Conservation (phyloP, 2,888 invertebrate genomes). For the Drosophila anceps region DNA sequence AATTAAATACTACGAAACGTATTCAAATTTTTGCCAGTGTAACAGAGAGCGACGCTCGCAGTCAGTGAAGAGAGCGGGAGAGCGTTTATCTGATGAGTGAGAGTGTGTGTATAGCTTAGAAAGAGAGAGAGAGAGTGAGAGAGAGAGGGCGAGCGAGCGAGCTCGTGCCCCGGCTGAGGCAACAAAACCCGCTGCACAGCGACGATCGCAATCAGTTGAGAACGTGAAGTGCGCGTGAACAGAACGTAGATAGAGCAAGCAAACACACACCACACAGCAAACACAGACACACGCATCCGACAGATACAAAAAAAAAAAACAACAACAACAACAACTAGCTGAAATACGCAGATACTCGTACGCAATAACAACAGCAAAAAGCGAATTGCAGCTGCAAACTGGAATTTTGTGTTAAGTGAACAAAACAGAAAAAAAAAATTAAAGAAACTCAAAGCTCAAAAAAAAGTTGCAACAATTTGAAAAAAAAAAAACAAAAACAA, state of each 20-base stretch:
- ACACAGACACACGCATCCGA: constrained; percentile 9
- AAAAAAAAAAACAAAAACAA: constrained; percentile 23
- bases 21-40: constrained; percentile 26
- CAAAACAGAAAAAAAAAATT: constrained; percentile 50
- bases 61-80: constrained; percentile 6
- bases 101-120: constrained; percentile 3
- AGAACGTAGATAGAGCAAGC: constrained; percentile 35
- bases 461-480: constrained; percentile 51
- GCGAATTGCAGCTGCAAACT: constrained; percentile 73
- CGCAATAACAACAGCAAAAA: constrained; percentile 41
- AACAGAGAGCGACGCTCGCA: constrained; percentile 20
- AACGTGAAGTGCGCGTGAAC: constrained; percentile 63
- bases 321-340: constrained; percentile 18
- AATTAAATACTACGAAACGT: background rate
- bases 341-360: constrained; percentile 56
- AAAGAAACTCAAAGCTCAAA: constrained; percentile 56
- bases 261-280: background rate
- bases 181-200: constrained; percentile 73
- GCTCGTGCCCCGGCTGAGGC: constrained; percentile 26
- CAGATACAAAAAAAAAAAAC: constrained; percentile 41
- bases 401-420: constrained; percentile 63
- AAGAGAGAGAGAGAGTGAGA: background rate
- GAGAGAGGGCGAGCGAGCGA: constrained; percentile 8
- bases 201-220: constrained; percentile 74
- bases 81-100: constrained; percentile 10